A percentile compares a stretch with the other conserved stretches of the same genome.
Conservation (phyloP, 1,140 invertebrate species). For the Ceratitis capitata region DNA sequence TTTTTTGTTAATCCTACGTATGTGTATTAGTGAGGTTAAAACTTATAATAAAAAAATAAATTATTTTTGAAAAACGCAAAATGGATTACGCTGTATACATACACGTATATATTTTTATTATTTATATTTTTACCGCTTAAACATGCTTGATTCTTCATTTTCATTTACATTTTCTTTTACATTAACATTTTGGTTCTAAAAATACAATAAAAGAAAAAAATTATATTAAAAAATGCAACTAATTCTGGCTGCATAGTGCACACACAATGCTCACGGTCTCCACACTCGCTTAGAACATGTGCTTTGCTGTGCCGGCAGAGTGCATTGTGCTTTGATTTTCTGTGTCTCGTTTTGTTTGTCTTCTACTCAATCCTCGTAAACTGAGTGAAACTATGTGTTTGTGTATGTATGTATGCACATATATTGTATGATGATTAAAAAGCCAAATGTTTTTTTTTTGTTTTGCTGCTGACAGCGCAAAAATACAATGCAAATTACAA, state of each 20-base stretch:
- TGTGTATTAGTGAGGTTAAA: no score
- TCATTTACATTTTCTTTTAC: no score
- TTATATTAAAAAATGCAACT: neutral
- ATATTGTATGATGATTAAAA: no score
- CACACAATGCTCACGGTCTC: neutral
- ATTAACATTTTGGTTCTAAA: neutral
- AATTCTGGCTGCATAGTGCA: neutral
- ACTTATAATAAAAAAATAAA: no score
- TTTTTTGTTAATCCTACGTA: no score
- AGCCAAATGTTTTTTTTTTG: neutral
- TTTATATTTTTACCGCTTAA: neutral
- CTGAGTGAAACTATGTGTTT: neutral
- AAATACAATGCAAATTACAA: neutral
- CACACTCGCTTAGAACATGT: neutral
- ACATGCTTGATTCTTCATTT: no score
- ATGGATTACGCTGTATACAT: no score
- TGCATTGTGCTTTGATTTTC: neutral
- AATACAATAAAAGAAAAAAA: neutral
- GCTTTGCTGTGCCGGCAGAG: neutral
- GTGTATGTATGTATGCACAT: neutral
- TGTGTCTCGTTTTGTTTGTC: neutral
- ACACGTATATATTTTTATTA: no score
- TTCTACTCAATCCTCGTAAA: no score
- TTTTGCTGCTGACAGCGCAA: neutral
- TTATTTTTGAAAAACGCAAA: no score